Percentiles rank a stretch among this genome's conserved stretches.
Evolutionary conservation across 2,888 invertebrate species (phyloP).

Genomic region (Tetropium fuscum): DNA sequence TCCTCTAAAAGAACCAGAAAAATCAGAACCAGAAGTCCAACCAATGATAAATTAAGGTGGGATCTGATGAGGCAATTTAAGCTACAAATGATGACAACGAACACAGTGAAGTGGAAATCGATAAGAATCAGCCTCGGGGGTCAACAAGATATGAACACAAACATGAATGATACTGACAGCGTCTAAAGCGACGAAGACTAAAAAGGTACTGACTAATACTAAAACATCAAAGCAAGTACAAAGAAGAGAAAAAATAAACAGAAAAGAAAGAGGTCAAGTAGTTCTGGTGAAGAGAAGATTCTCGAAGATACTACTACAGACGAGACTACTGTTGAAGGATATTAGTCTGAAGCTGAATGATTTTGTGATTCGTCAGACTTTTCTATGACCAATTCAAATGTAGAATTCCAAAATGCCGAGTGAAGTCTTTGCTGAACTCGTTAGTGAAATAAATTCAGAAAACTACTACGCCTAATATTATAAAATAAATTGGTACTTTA

Average conservation of each 20-base stretch:
- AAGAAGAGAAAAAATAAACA: background rate
- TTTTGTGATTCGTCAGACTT: background rate
- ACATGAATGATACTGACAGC: too few relatives aligned
- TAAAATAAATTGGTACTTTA: background rate
- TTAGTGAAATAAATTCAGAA: background rate
- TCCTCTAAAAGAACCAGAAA: background rate
- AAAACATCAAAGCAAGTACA: too few relatives aligned
- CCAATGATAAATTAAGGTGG: background rate
- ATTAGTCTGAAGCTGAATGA: background rate
- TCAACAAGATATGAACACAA: too few relatives aligned
- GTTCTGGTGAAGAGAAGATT: too few relatives aligned
- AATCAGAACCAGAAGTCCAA: background rate
- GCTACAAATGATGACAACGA: background rate
- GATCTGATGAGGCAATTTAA: background rate
- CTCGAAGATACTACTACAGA: background rate
- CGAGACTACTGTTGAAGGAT: background rate
- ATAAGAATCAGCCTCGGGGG: background rate
- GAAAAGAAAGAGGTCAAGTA: background rate
- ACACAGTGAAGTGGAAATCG: background rate
- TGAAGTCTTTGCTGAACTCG: background rate
- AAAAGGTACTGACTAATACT: too few relatives aligned
- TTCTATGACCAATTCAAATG: background rate
- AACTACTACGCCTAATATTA: background rate
- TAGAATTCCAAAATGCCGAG: background rate
- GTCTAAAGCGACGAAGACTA: too few relatives aligned